These are phyloP conservation scores for Caenorhabditis tropicalis DNA, from an alignment of 1,140 invertebrate species.

Conservation along the genomic window DNA sequence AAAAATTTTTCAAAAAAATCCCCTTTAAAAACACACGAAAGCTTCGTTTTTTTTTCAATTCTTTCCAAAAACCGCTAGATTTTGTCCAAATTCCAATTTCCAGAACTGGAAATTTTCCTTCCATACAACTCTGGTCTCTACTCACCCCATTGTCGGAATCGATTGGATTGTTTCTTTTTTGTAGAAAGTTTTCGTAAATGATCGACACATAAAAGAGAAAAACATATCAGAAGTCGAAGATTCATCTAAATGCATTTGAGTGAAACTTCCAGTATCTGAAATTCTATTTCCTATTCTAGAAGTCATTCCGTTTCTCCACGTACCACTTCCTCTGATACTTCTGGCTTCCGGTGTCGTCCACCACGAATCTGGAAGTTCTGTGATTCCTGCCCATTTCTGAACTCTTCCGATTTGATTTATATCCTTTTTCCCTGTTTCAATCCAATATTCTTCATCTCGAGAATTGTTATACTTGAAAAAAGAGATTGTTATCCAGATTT, in stretches of 20 bases:
- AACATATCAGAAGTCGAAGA: constrained; percentile 52
- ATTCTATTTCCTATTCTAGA: background rate
- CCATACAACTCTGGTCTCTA: no score
- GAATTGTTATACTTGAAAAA: constrained; percentile 52
- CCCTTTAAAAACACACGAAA: no score
- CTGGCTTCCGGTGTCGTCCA: constrained; percentile 15
- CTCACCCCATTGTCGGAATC: constrained; percentile 55
- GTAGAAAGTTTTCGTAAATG: constrained; percentile 55
- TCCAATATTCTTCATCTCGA: constrained; percentile 51
- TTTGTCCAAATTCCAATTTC: no score
- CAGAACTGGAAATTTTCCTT: no score
- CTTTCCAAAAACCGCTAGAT: no score
- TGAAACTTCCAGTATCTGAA: constrained; percentile 59
- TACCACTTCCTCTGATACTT: constrained; percentile 50
- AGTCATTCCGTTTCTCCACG: background rate
- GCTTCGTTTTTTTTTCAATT: no score
- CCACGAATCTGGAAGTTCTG: constrained; percentile 23
- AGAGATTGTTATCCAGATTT: background rate
- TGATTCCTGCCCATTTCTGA: constrained; percentile 22
- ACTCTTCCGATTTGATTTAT: constrained; percentile 44
- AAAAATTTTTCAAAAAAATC: no score
- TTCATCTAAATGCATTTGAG: constrained; percentile 43
- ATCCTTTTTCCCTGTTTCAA: constrained; percentile 42
- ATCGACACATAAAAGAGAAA: constrained; percentile 61
- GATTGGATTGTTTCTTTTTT: constrained; percentile 47